Conservation (phyloP, 2,113 vertebrate species). For the Epinephelus fuscoguttatus region DNA sequence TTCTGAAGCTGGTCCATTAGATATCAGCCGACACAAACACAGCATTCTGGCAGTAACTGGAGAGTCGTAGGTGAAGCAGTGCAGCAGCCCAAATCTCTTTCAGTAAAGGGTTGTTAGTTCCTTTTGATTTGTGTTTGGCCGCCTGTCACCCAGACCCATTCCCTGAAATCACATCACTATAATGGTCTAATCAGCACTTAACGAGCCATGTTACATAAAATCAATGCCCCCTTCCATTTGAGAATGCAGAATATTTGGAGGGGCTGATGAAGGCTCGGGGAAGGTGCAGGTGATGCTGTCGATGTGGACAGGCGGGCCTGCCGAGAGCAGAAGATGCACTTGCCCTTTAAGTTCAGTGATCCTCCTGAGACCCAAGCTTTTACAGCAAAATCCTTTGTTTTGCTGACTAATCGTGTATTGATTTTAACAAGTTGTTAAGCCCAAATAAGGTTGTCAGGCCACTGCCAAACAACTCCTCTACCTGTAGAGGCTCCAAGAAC, state of each 20-base stretch:
- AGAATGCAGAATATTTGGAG: slow-evolving; percentile 79
- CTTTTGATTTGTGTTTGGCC: slow-evolving; percentile 74
- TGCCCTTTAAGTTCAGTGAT: slow-evolving; percentile 67
- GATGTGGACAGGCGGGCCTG: slow-evolving; percentile 56
- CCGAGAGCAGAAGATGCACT: slow-evolving; percentile 55
- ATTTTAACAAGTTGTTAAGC: slow-evolving; percentile 78
- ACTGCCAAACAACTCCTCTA: slow-evolving; percentile 58
- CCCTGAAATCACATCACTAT: slow-evolving; percentile 81
- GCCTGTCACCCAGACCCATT: slow-evolving; percentile 78
- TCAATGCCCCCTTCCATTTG: slow-evolving; percentile 77
- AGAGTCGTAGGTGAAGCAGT: slow-evolving; percentile 57
- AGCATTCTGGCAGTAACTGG: slow-evolving; percentile 32
- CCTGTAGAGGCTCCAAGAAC: slow-evolving; percentile 54
- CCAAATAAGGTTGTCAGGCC: slow-evolving; percentile 75
- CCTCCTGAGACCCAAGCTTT: slow-evolving; percentile 74
- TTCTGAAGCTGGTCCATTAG: slow-evolving; percentile 37
- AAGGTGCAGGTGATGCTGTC: slow-evolving; percentile 57
- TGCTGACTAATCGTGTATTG: slow-evolving; percentile 85
- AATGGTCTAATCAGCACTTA: slow-evolving; percentile 85
- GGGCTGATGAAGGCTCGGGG: slow-evolving; percentile 69
- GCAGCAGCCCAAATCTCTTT: slow-evolving; percentile 70
- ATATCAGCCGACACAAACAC: slow-evolving; percentile 31
- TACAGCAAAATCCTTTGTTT: slow-evolving; percentile 84
- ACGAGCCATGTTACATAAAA: slow-evolving; percentile 84
- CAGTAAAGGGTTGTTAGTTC: slow-evolving; percentile 71